These are phyloP conservation scores for Muntiacus muntjak DNA, from an alignment of 2,113 vertebrate species.

Conservation along the genomic window DNA sequence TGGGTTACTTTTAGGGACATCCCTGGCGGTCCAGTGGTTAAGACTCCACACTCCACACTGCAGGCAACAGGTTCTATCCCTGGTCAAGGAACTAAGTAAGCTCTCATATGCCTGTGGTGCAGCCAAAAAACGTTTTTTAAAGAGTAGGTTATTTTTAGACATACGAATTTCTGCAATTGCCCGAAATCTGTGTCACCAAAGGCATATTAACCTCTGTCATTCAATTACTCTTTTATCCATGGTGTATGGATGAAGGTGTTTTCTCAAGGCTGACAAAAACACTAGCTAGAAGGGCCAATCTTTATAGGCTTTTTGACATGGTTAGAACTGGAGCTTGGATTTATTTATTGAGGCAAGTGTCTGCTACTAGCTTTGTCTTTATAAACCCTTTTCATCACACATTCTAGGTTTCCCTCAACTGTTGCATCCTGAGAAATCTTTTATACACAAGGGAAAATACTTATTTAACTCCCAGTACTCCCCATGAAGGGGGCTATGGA, in stretches of 20 bases:
- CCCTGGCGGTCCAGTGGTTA: rapidly evolving
- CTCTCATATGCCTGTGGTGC: neutral
- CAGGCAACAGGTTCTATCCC: neutral
- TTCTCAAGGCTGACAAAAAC: neutral
- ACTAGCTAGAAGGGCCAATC: neutral
- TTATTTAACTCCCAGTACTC: neutral
- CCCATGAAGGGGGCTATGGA: neutral
- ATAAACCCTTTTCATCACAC: neutral
- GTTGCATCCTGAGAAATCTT: neutral
- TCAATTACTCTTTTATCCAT: neutral
- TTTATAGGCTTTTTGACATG: neutral
- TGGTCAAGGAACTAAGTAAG: neutral
- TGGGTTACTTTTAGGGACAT: neutral
- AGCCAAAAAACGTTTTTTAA: neutral
- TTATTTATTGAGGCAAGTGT: neutral
- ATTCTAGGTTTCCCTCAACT: neutral
- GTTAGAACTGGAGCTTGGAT: neutral
- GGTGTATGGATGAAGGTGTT: neutral
- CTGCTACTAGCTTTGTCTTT: neutral
- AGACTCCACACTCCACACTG: neutral
- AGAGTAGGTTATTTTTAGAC: neutral
- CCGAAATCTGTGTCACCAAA: neutral
- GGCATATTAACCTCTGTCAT: neutral
- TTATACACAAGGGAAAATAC: neutral
- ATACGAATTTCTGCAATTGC: neutral